Conservation (phyloP, 2,113 vertebrate genomes). For the Thunnus maccoyii region DNA sequence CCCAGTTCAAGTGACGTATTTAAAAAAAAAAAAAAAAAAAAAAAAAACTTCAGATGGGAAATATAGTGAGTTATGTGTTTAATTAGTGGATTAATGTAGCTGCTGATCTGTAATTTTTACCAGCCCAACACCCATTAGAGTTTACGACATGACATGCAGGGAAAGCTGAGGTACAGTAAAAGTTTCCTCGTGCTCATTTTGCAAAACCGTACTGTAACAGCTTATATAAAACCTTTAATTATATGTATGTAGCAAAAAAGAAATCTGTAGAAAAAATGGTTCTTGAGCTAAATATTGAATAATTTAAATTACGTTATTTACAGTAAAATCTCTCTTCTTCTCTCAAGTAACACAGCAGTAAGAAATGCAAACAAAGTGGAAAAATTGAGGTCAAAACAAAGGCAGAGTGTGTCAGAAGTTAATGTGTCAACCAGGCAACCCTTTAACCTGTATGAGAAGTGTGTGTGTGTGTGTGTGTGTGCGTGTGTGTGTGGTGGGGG, state of each 20-base stretch:
- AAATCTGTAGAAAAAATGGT: constrained; percentile 18
- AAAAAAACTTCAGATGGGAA: constrained; percentile 10
- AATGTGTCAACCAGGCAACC: constrained; percentile 76
- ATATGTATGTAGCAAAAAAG: constrained; percentile 51
- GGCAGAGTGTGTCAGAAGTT: constrained; percentile 67
- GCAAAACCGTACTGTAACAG: constrained; percentile 28
- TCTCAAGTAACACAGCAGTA: not conserved
- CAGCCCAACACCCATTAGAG: not conserved
- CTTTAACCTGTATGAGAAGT: constrained; percentile 59
- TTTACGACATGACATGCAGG: constrained; percentile 17
- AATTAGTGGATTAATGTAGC: constrained; percentile 26
- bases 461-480: constrained; percentile 19
- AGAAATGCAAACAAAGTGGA: not conserved
- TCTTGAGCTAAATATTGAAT: not conserved
- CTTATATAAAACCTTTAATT: constrained; percentile 59
- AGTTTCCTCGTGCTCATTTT: constrained; percentile 52
- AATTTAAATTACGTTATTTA: not conserved
- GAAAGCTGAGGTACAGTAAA: constrained; percentile 33
- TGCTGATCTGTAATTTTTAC: constrained; percentile 15
- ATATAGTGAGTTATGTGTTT: not conserved
- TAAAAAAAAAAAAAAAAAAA: too few relatives aligned
- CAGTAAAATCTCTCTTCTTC: not conserved
- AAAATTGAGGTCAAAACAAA: constrained; percentile 53
- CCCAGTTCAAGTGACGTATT: not conserved
- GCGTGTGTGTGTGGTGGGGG: constrained; percentile 42